phyloP scores from a whole-genome alignment of 2,888 invertebrate species.

The Leucophora obtusa region DNA sequence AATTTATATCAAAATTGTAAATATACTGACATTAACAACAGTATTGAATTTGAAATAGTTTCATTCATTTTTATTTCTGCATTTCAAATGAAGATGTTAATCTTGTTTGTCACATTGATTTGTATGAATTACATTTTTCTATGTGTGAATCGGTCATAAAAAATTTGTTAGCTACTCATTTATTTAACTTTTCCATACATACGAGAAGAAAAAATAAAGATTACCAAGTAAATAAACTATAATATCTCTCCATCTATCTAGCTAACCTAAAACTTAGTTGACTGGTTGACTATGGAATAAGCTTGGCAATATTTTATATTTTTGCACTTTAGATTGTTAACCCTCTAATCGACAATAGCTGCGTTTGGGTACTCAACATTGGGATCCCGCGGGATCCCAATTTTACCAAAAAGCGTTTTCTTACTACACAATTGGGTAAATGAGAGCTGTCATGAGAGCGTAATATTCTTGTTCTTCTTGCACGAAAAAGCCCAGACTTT shows the following conservation, averaged over 20 bases:
- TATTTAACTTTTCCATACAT: background rate
- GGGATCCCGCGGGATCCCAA: too few species aligned
- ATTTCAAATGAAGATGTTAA: constrained; percentile 36
- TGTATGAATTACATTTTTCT: constrained; percentile 9
- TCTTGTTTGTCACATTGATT: constrained; percentile 20
- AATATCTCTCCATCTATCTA: constrained; percentile 17
- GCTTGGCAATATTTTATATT: background rate
- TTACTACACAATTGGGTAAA: too few species aligned
- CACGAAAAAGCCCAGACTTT: too few species aligned
- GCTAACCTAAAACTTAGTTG: background rate
- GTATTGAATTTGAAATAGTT: background rate
- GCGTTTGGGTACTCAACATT: too few species aligned
- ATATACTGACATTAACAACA: background rate
- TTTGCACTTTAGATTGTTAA: background rate
- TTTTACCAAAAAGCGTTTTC: too few species aligned
- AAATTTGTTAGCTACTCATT: background rate
- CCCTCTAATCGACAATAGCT: background rate
- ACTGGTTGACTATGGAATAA: background rate
- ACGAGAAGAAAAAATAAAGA: background rate
- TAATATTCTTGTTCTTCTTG: too few species aligned
- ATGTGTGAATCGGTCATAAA: background rate
- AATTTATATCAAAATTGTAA: background rate
- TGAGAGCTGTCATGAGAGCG: too few species aligned
- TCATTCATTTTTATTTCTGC: constrained; percentile 20
- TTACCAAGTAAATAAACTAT: constrained; percentile 9